Percentiles rank a stretch among this genome's conserved stretches.
phyloP scores from a whole-genome alignment of 2,797 vertebrate genomes.

The Acrocephalus scirpaceus region DNA sequence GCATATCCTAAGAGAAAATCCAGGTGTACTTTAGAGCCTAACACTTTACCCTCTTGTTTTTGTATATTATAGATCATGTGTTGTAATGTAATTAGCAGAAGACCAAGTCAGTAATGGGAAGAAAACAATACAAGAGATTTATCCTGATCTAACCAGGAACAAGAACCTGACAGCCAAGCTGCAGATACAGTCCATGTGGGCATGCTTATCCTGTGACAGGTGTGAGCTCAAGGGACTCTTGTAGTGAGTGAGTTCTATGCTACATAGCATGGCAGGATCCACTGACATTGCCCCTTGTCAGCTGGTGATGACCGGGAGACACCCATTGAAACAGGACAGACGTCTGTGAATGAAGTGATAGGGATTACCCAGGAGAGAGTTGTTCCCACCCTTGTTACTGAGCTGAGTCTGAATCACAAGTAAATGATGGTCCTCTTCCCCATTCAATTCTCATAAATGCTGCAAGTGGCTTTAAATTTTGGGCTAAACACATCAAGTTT shows the following conservation, averaged over 20 bases:
- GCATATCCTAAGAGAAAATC: slow-evolving; percentile 74
- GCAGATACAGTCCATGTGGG: neutral
- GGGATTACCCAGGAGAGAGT: neutral
- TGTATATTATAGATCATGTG: neutral
- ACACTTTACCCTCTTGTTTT: neutral
- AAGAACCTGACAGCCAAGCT: neutral
- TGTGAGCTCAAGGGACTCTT: neutral
- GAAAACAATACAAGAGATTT: neutral
- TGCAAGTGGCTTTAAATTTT: neutral
- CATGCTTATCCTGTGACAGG: neutral
- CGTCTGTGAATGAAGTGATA: neutral
- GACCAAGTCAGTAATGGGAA: neutral
- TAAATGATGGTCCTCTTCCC: neutral
- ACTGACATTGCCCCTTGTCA: neutral
- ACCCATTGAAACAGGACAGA: neutral
- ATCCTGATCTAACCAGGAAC: neutral
- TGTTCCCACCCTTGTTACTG: neutral
- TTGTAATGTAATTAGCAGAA: neutral
- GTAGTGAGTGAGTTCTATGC: neutral
- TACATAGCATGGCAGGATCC: neutral
- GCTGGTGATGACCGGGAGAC: neutral
- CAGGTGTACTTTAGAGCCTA: neutral
- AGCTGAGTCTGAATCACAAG: neutral
- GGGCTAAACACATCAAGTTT: neutral
- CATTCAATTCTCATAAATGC: neutral